Conservation (phyloP, 1,140 invertebrate species). For the Nasonia giraulti region DNA sequence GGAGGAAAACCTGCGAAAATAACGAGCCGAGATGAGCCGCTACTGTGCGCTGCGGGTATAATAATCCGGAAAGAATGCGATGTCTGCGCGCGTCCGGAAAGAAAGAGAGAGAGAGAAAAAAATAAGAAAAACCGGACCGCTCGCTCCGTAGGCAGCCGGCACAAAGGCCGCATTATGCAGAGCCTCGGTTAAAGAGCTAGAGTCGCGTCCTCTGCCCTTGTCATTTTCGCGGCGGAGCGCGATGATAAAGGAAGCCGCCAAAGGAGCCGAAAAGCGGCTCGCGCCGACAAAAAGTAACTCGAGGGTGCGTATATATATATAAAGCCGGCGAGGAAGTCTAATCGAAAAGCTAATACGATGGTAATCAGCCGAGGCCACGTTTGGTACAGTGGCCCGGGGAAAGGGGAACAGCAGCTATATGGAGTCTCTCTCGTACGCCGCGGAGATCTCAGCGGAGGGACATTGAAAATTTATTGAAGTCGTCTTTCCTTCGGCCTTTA, state of each 20-base stretch:
- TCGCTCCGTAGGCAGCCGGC: too few relatives aligned
- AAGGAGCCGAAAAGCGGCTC: background rate
- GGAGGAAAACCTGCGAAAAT: background rate
- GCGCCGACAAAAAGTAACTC: slow-evolving; percentile 6
- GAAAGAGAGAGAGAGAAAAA: background rate
- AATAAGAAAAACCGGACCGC: background rate
- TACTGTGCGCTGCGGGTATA: background rate
- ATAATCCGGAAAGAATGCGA: background rate
- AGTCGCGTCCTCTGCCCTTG: background rate
- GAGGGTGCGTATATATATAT: too few relatives aligned
- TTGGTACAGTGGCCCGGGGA: background rate
- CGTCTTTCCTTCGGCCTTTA: background rate
- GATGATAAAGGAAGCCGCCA: slow-evolving; percentile 12
- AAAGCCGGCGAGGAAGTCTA: slow-evolving; percentile 50
- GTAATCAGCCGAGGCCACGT: slow-evolving; percentile 58
- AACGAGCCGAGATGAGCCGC: slow-evolving; percentile 5
- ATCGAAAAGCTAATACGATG: slow-evolving; percentile 67
- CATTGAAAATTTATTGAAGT: slow-evolving; percentile 64
- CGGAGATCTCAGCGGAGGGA: slow-evolving; percentile 38
- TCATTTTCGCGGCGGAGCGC: background rate
- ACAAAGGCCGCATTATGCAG: background rate
- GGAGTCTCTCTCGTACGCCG: background rate
- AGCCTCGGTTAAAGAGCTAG: background rate
- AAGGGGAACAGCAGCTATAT: background rate
- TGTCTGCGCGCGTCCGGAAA: background rate